Evolutionary conservation across 2,888 invertebrate species (phyloP).

Genomic region (Acronicta alni): DNA sequence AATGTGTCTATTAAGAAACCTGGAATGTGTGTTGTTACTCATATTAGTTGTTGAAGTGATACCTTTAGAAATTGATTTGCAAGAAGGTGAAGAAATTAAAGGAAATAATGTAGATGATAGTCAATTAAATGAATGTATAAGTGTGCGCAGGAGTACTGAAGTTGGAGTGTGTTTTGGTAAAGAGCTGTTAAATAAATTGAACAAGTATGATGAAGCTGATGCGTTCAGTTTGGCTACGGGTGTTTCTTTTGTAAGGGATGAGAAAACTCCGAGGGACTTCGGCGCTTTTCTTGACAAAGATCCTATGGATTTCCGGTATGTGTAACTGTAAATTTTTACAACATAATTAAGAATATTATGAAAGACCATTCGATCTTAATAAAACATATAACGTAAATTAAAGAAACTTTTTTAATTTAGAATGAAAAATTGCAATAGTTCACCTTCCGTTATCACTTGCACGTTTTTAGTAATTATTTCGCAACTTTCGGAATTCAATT

Average conservation of each 20-base stretch:
- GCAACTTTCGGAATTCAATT: no score
- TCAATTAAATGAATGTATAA: constrained; percentile 81
- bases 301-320: constrained; percentile 92
- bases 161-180: constrained; percentile 92
- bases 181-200: constrained; percentile 91
- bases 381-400: no score
- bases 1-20: constrained; percentile 37
- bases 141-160: constrained; percentile 77
- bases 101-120: constrained; percentile 74
- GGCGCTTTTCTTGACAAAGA: constrained; percentile 92
- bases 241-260: constrained; percentile 91
- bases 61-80: constrained; percentile 75
- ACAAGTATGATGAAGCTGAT: constrained; percentile 91
- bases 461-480: no score
- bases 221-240: constrained; percentile 91
- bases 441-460: no score
- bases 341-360: no score
- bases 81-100: constrained; percentile 79
- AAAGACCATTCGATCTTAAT: no score
- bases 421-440: no score
- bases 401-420: no score
- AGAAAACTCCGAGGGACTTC: constrained; percentile 91
- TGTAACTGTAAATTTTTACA: constrained; percentile 15
- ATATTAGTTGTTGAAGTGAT: constrained; percentile 71
- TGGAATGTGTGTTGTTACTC: constrained; percentile 56